Base-by-base conservation (phyloP, 2,888 invertebrate species). In the Cheilosia vulpina region DNA sequence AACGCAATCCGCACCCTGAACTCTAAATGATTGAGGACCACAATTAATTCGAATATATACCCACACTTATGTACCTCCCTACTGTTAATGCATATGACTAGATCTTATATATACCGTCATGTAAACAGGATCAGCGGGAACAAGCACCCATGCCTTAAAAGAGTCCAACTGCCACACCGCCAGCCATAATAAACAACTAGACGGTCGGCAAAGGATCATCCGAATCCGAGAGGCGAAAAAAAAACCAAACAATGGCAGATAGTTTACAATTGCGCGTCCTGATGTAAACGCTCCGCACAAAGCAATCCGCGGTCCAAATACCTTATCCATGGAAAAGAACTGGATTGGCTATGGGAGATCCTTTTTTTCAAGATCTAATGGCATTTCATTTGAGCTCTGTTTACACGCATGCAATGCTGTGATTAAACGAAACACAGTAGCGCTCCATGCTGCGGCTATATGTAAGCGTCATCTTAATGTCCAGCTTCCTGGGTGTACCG, bases 391-490 rank as follows among this genome's bases (percentile, higher is more conserved):
- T 68, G 41, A 27, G 47, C 24, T 72, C 50, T 78, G 66, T 66
- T 83, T 83, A 78, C 82, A 83, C 13, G 38, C 82, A 83, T 78
- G 82, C 82, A 66, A 83, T 78, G 66, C 78, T 78, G 78, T 68
- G 78, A 83, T 83, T 83, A 47, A 47, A 45, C 52, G 31, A 31
- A 47, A 63, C 41, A 79, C 77, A 68, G 82, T 77, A 82, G 71
- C 81, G 43, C 52, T n/a, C 52, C 19, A 47, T 45, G 53, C 15
- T 13, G 27, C 15, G 38, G 71, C 57, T 62, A 66, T 38, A 31
- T 45, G 63, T 45, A 34, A 45, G 31, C 63, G 77, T 82, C 81
- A 65, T 82, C 81, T 82, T 82, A 77, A 82, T 65, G 81, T 76
- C 77, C 71, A 76, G 58, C 60, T 55, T 68, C 75, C 71, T 55